phyloP scores from a whole-genome alignment of 2,797 vertebrate genomes.

The Sciurus carolinensis region DNA sequence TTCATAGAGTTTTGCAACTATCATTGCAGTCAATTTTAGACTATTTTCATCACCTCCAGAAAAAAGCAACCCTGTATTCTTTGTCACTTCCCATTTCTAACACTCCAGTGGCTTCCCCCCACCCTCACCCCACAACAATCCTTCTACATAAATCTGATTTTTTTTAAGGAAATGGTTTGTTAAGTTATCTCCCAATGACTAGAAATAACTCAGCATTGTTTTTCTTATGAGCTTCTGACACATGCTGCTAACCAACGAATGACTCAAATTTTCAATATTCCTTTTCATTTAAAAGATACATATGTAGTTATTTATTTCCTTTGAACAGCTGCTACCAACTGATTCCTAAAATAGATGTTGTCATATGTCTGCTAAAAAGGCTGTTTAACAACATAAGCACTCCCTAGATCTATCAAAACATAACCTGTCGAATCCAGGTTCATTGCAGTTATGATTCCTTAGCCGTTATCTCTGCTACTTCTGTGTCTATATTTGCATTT shows the following conservation, averaged over 20 bases:
- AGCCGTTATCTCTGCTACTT: constrained; percentile 72
- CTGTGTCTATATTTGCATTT: constrained; percentile 81
- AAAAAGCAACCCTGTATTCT: not conserved
- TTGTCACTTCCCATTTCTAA: not conserved
- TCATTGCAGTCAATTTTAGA: not conserved
- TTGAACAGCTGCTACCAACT: constrained; percentile 76
- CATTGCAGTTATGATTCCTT: constrained; percentile 67
- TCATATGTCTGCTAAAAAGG: constrained; percentile 77
- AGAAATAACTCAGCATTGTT: constrained; percentile 24
- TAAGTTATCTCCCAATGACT: not conserved
- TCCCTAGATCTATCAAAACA: constrained; percentile 66
- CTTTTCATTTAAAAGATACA: constrained; percentile 63
- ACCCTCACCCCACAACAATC: not conserved
- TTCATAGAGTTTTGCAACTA: not conserved
- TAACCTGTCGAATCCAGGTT: constrained; percentile 72
- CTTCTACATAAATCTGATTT: not conserved
- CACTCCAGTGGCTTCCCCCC: no score
- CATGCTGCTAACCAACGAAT: constrained; percentile 33
- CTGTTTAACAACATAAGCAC: constrained; percentile 73
- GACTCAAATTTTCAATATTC: constrained; percentile 51
- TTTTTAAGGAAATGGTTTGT: constrained; percentile 18
- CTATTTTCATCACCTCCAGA: not conserved
- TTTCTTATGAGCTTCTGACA: constrained; percentile 40
- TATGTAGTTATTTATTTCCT: constrained; percentile 75
- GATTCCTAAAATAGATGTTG: constrained; percentile 71